These are phyloP conservation scores for Drosophila dunni DNA, from an alignment of 1,140 invertebrate genomes.

Conservation along the genomic window DNA sequence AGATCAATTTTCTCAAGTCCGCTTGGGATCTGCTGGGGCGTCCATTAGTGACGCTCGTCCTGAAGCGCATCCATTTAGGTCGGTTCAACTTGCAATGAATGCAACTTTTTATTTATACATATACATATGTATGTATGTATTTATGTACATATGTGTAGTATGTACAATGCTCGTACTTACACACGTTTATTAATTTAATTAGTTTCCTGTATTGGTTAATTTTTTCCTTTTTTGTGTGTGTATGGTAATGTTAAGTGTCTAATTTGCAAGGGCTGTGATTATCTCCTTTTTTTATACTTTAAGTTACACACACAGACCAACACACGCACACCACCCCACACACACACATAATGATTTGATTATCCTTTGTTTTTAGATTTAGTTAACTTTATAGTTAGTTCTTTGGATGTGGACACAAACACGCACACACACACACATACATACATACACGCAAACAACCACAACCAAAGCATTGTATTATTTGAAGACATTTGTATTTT, in stretches of 20 bases:
- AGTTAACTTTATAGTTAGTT: constrained; percentile 27
- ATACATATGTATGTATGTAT: constrained; percentile 2
- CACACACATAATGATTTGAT: constrained; percentile 19
- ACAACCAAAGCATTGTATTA: constrained; percentile 32
- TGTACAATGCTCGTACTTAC: constrained; percentile 17
- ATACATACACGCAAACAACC: constrained; percentile 23
- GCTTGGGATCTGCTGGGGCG: constrained; percentile 97
- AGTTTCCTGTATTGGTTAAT: constrained; percentile 38
- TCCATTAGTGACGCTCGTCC: constrained; percentile 94
- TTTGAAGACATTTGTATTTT: constrained; percentile 22
- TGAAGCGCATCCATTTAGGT: constrained; percentile 97
- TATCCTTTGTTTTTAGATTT: constrained; percentile 22
- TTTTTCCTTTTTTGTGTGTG: constrained; percentile 42
- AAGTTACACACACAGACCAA: constrained; percentile 17
- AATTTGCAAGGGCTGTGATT: constrained; percentile 45
- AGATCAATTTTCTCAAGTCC: constrained; percentile 98
- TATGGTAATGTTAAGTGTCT: constrained; percentile 20
- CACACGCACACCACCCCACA: constrained; percentile 10
- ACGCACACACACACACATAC: constrained; percentile 5
- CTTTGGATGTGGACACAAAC: constrained; percentile 43
- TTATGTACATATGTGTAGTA: constrained; percentile 1
- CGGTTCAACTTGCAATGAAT: constrained; percentile 80
- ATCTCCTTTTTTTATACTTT: constrained; percentile 14
- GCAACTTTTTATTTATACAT: constrained; percentile 1
- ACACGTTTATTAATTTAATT: constrained; percentile 20